Evolutionary conservation across 2,888 invertebrate species (phyloP), one percentile per base, ranked within the genome.

Genomic region (Euzophera pinguis): DNA sequence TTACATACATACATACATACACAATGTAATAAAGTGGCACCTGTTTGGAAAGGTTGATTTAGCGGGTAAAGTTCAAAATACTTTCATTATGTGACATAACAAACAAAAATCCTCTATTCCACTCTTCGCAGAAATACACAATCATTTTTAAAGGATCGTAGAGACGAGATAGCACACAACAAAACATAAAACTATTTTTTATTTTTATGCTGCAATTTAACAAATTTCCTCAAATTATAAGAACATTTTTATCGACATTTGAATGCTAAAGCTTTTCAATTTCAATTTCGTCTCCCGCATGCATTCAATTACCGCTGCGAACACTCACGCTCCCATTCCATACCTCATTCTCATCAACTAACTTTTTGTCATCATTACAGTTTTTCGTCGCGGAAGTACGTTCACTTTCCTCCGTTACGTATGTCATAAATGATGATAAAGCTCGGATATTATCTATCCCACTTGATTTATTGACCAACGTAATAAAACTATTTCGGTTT

Each of bases 371-470:
- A 34, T 52, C 51, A 38, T 56, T 27, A 50, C 10, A 17, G 27
- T 53, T 60, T 56, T 53, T 52, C 49, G 39, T 37, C 10, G 14
- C 57, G 57, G 57, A 57, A 57, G 41, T 52, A 29, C 48, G 49
- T 41, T 50, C 49, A 50, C 49, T 50, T 50, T 50, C 49, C 49
- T 50, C 32, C 39, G 14, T 50, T 50, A 39, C 49, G 39, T 50
- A 8, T 48, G 22, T 22, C n/a, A 39, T 50, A 39, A 50, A 39
- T 50, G 49, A 50, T 50, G 49, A 29, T 50, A 50, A 50, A 39
- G 39, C 49, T 50, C 16, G 32, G 32, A 39, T 48, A 38, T 14
- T 12, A 29, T 27, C 49, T 45, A 17, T 47, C 14, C 13, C 32
- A 9, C 7, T 39, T 50, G 49, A 50, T 50, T 50, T 41, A 50